A percentile compares a stretch with the other conserved stretches of the same genome.
These are phyloP conservation scores for Acanthosepion lycidas DNA, from an alignment of 2,888 invertebrate species.

Conservation along the genomic window DNA sequence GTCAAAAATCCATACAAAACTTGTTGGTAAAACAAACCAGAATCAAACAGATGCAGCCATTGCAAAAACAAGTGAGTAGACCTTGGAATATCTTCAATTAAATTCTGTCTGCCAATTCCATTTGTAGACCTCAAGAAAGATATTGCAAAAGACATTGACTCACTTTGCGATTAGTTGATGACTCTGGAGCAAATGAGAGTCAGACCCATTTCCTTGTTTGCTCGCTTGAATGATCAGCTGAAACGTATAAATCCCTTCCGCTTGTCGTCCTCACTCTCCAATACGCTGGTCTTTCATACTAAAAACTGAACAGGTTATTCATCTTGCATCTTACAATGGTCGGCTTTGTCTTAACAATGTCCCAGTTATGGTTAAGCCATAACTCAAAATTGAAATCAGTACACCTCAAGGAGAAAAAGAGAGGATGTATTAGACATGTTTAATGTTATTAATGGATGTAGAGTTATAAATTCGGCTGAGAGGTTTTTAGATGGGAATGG, in stretches of 20 bases:
- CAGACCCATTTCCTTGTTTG: not conserved
- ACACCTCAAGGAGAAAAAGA: not conserved
- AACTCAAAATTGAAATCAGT: not conserved
- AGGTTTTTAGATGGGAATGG: conserved; percentile 9
- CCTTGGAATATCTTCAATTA: conserved; percentile 17
- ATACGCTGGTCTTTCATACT: not conserved
- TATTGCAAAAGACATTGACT: conserved; percentile 8
- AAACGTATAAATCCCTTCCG: conserved; percentile 22
- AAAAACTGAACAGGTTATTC: not conserved
- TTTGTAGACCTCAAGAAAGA: not conserved
- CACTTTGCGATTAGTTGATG: conserved; percentile 33
- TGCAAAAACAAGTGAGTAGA: not conserved
- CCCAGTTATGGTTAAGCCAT: not conserved
- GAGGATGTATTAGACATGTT: not conserved
- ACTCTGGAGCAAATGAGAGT: conserved; percentile 8
- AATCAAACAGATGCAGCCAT: not conserved
- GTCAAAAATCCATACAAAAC: not conserved
- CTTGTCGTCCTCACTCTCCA: not conserved
- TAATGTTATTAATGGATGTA: conserved; percentile 15
- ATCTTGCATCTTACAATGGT: not conserved
- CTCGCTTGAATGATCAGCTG: not conserved
- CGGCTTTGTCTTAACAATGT: too few relatives aligned
- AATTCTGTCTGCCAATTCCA: conserved; percentile 33
- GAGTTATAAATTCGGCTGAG: not conserved
- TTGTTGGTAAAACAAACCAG: not conserved